Conservation (phyloP, 2,797 vertebrate species). For the Ataeniobius toweri region DNA sequence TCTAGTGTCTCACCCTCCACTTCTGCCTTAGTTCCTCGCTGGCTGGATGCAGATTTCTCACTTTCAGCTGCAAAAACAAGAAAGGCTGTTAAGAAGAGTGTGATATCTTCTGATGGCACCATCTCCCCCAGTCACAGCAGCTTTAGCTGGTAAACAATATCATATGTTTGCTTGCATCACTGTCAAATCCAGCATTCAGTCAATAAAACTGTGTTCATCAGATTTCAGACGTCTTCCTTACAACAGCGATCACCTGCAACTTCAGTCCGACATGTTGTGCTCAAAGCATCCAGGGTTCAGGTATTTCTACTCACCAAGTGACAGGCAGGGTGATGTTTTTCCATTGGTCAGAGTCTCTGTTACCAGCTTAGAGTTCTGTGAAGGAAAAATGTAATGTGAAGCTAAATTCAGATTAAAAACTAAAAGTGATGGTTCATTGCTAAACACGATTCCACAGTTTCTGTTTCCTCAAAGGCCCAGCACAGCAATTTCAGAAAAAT, state of each 20-base stretch:
- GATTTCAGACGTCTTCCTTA: not conserved
- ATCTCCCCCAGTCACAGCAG: not conserved
- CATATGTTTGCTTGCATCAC: not conserved
- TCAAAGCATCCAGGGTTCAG: not conserved
- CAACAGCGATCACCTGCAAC: not conserved
- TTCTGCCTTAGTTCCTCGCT: slow-evolving; percentile 34
- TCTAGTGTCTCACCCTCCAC: slow-evolving; percentile 53
- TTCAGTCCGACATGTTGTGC: not conserved
- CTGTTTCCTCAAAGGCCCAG: not conserved
- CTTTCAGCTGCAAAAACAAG: slow-evolving; percentile 60
- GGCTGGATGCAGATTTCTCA: slow-evolving; percentile 51
- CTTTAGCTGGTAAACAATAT: not conserved
- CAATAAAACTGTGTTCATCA: not conserved
- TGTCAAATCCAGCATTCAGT: not conserved
- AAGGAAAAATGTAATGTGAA: slow-evolving; percentile 2
- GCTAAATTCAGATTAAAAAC: not conserved
- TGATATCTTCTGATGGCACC: not conserved
- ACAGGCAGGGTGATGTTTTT: slow-evolving; percentile 31
- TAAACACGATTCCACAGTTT: not conserved
- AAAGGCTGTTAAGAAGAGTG: not conserved
- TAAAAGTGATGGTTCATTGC: not conserved
- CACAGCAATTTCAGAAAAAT: not conserved
- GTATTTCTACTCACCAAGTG: slow-evolving; percentile 66
- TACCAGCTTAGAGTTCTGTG: slow-evolving; percentile 42
- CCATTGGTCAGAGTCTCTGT: slow-evolving; percentile 59